Evolutionary conservation across 2,797 vertebrate species (phyloP), one percentile per base, ranked within the genome.

Genomic region (Stomatorhinus walkeri): DNA sequence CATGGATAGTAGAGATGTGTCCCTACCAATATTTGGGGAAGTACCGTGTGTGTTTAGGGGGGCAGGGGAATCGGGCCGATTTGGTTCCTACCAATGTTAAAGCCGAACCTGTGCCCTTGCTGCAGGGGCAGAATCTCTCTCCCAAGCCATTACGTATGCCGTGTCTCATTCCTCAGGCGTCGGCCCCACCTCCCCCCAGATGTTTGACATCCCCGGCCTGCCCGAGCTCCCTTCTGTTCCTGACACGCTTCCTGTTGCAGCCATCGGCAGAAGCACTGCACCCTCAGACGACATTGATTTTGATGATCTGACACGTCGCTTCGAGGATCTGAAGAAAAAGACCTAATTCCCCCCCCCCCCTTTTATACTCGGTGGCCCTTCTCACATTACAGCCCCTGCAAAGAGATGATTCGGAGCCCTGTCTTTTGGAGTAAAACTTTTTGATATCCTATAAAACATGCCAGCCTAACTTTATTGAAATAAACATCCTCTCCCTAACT

Each of bases 301-400:
- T 19, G 98, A 99, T 28, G 98, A 99, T 93, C 95, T 99, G 92
- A 98, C 98, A 1, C 95, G 97, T 61, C 97, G 98, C 91, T 99
- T 99, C 91, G 98, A 99, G 91, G 97, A 99, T 89, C 95, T 99
- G 79, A 99, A 99, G 94, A 99, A 99, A 96, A 99, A 99, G 93
- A 98, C 97, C 36, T 99, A 98, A 94, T 43, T 10, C 4, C 1
- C 5, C 54, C 19, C 6, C 54, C 54, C 54, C 5, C 54, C 24
- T 1, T 40, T 43, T 0, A 1, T 76, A 2, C 28, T 89, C 16
- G 0, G n/a, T 51, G 6, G 76, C 16, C 3, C 64, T 84, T 28
- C 24, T 28, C 46, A 68, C 85, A 36, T 32, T 87, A 61, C 76
- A 76, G 12, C 36, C 48, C 85, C 64, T 48, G 56, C 36, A 91